A percentile compares a stretch with the other conserved stretches of the same genome.
phyloP scores from a whole-genome alignment of 2,888 invertebrate species.

The Xanthorhoe spadicearia region DNA sequence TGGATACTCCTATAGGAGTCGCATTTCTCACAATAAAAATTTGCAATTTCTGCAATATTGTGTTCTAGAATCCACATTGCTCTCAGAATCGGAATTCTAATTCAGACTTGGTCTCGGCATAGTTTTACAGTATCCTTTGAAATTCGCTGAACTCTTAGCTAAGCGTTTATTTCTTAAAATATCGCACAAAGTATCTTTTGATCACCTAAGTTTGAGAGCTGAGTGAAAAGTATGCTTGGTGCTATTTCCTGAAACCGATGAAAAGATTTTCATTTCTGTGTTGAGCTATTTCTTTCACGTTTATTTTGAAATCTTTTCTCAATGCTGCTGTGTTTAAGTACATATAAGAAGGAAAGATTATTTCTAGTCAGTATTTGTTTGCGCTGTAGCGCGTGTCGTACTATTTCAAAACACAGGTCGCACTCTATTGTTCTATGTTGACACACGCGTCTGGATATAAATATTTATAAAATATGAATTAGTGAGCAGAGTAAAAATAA shows the following conservation, averaged over 20 bases:
- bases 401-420: constrained; percentile 33
- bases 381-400: constrained; percentile 29
- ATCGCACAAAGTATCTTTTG: constrained; percentile 24
- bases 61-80: constrained; percentile 15
- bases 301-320: constrained; percentile 27
- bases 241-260: constrained; percentile 26
- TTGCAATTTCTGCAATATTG: constrained; percentile 20
- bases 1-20: background rate
- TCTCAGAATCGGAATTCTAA: constrained; percentile 21
- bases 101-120: constrained; percentile 10
- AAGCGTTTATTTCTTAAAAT: constrained; percentile 13
- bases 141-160: constrained; percentile 4
- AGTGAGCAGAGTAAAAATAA: constrained; percentile 17
- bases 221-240: constrained; percentile 21
- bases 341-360: constrained; percentile 5
- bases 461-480: constrained; percentile 30
- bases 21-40: constrained; percentile 11
- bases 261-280: constrained; percentile 28
- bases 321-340: constrained; percentile 14
- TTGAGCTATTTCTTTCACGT: constrained; percentile 31
- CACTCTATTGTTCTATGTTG: constrained; percentile 30
- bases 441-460: constrained; percentile 35
- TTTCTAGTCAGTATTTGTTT: constrained; percentile 21
- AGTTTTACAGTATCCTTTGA: constrained; percentile 10
- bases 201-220: constrained; percentile 27